Percentiles rank a stretch among this genome's conserved stretches.
These are phyloP conservation scores for Eira barbara DNA, from an alignment of 2,113 vertebrate species.

Conservation along the genomic window DNA sequence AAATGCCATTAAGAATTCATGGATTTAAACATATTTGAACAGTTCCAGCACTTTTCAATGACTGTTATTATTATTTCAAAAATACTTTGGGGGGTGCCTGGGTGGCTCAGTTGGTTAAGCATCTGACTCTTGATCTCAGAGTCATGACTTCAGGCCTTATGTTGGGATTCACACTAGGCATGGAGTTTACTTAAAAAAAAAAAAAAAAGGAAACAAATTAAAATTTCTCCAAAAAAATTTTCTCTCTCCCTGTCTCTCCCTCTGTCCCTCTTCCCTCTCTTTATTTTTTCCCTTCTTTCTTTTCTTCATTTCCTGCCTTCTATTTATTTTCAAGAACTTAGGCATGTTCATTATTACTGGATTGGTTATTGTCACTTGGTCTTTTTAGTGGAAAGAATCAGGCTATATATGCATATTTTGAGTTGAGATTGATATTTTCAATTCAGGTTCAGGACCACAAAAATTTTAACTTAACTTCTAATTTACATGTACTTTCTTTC, in stretches of 20 bases:
- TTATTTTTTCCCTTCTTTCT: no score
- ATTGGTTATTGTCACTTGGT: background rate
- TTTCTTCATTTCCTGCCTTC: background rate
- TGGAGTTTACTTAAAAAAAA: background rate
- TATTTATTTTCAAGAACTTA: background rate
- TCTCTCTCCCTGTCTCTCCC: background rate
- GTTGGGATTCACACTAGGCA: background rate
- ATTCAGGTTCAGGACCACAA: background rate
- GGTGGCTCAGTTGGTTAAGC: background rate
- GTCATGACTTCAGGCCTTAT: background rate
- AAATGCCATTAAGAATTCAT: background rate
- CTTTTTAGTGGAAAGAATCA: background rate
- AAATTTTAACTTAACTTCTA: background rate
- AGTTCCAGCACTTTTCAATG: background rate
- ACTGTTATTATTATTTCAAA: background rate
- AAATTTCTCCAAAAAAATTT: background rate
- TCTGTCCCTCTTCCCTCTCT: background rate
- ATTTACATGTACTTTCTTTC: background rate
- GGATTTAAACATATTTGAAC: background rate
- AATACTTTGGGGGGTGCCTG: background rate
- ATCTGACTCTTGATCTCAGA: background rate
- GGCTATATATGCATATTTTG: background rate
- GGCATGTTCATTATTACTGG: background rate
- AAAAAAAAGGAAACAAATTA: background rate
- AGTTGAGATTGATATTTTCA: background rate